Base-by-base conservation (phyloP, 2,113 vertebrate species). In the Hippocampus guttulatus region DNA sequence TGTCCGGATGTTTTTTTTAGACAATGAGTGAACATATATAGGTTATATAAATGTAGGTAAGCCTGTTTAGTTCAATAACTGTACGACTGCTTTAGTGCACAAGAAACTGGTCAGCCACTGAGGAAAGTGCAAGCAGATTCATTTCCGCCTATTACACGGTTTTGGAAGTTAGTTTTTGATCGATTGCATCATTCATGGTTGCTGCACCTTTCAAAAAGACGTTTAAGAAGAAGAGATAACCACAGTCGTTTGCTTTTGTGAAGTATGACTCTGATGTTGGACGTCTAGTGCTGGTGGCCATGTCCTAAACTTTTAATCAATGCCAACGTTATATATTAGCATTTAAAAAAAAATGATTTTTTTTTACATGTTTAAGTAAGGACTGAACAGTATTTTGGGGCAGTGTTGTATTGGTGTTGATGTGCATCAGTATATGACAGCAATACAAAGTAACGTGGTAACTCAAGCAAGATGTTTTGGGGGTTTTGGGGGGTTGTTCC, bases 381-480 rank as follows among this genome's bases (percentile, higher is more conserved):
- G 18, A 6, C 18, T 20, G 5, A 51, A 49, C 49, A 51, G 20
- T 4, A 51, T 20, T 51, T 52, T 54, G 51, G 69, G 72, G 82
- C 75, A 77, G 73, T 74, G 68, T 72, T 69, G 62, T 73, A 16
- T 52, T 52, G 49, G 20, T 52, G 49, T 52, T 52, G 49, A 18
- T 52, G 49, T 2, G 6, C 45, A 16, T 15, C 45, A 15, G 45
- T 47, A 47, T 47, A 47, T 47, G 45, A 15, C 45, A 16, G 18
- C 49, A 52, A 52, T 52, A 52, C 21, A 52, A 52, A 18, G 18
- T 52, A 52, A 45, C 3, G 12, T 16, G 49, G 6, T 52, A 52
- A 52, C 49, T 1, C 49, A 52, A 52, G 49, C 16, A 21, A 52
- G 49, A 21, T 52, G 49, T 6, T 21, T 18, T 52, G 16, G 15